Evolutionary conservation across 2,113 vertebrate genomes (phyloP).

Genomic region (Microtus oregoni): DNA sequence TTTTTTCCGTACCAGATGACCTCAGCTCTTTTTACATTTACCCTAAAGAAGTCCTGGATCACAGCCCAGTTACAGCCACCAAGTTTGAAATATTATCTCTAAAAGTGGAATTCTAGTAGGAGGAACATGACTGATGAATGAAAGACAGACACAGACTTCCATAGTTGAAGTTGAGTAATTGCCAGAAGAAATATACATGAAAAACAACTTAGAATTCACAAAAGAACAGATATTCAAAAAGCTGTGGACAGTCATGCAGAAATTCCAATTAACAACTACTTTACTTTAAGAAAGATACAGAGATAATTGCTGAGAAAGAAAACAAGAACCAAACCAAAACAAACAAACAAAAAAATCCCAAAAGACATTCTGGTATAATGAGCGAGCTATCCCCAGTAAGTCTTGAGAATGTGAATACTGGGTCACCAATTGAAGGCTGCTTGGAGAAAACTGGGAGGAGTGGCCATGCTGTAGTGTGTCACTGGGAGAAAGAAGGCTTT

Average conservation of each 20-base stretch:
- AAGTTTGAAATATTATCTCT: conserved; percentile 29
- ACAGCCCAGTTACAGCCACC: background rate
- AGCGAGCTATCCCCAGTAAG: background rate
- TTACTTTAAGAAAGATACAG: background rate
- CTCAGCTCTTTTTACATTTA: conserved; percentile 3
- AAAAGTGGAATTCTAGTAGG: background rate
- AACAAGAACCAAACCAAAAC: background rate
- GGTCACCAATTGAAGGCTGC: background rate
- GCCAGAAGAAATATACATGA: background rate
- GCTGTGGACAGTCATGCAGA: background rate
- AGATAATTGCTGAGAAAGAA: background rate
- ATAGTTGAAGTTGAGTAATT: background rate
- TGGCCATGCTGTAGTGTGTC: background rate
- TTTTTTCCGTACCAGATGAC: background rate
- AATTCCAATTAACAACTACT: background rate
- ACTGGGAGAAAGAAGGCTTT: fast-evolving
- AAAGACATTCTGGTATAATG: background rate
- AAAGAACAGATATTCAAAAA: background rate
- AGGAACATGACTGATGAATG: background rate
- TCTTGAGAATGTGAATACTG: background rate
- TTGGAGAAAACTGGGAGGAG: background rate
- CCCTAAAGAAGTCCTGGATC: conserved; percentile 29
- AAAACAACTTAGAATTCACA: background rate
- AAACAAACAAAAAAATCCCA: no score
- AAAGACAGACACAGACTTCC: conserved; percentile 5